Conservation (phyloP, 2,113 vertebrate genomes). For the Ophiodon elongatus region DNA sequence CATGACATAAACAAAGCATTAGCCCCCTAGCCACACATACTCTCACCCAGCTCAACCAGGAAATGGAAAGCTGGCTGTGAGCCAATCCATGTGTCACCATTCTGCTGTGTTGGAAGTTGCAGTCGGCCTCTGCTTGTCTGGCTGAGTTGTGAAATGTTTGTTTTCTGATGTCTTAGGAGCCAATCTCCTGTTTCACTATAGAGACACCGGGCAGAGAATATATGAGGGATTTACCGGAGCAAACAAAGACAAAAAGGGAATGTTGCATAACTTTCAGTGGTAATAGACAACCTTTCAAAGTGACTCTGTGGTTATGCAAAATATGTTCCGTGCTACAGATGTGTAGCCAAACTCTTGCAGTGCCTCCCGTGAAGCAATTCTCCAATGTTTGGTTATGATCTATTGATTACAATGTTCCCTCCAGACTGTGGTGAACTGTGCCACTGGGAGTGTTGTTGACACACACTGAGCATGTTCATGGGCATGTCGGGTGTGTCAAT, state of each 20-base stretch:
- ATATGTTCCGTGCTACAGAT: conserved; percentile 3
- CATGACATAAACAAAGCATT: not conserved
- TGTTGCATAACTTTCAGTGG: not conserved
- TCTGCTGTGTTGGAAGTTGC: conserved; percentile 46
- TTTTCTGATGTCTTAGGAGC: conserved; percentile 52
- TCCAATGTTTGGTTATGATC: conserved; percentile 38
- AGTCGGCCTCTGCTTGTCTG: conserved; percentile 40
- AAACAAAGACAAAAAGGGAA: not conserved
- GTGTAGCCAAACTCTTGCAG: not conserved
- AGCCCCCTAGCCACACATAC: conserved; percentile 1
- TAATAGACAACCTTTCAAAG: not conserved
- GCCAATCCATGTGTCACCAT: conserved; percentile 50
- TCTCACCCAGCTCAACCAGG: conserved; percentile 35
- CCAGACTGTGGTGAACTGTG: conserved; percentile 22
- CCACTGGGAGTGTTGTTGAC: conserved; percentile 58
- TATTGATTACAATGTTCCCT: conserved; percentile 26
- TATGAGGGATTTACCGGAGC: conserved; percentile 13
- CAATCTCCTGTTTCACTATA: conserved; percentile 36
- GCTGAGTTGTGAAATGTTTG: conserved; percentile 73
- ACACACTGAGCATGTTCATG: conserved; percentile 44
- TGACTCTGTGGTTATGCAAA: conserved; percentile 19
- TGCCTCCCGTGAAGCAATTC: not conserved
- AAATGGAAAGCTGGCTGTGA: conserved; percentile 50
- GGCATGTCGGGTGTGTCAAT: conserved; percentile 44
- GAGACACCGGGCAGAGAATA: not conserved